These are phyloP conservation scores for Phainopepla nitens DNA, from an alignment of 2,113 vertebrate genomes.

Conservation along the genomic window DNA sequence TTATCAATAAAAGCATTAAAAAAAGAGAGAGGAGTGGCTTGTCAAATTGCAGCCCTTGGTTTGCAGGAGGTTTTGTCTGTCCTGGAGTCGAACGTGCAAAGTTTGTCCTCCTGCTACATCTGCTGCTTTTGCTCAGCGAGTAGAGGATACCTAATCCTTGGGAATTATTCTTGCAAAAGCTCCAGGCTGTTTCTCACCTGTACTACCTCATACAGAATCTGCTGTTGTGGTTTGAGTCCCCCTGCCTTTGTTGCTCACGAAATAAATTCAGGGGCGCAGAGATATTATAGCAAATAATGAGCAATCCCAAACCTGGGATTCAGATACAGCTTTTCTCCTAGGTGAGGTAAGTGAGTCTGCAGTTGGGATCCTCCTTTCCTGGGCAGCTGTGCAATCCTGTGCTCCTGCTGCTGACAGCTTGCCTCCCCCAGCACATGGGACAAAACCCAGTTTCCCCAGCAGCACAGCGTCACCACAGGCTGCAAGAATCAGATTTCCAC, in stretches of 20 bases:
- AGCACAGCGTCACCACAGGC: neutral
- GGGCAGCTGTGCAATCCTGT: neutral
- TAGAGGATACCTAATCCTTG: neutral
- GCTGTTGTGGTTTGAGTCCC: neutral
- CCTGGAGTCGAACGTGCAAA: fast-evolving
- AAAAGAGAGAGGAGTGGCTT: neutral
- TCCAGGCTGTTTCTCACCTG: neutral
- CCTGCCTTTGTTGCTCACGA: neutral
- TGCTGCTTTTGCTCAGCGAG: neutral
- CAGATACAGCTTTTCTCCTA: neutral
- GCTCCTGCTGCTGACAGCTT: neutral
- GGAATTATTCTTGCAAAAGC: neutral
- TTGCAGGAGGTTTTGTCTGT: neutral
- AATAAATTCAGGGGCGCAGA: neutral
- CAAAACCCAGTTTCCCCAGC: neutral
- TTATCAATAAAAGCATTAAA: neutral
- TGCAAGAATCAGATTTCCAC: neutral
- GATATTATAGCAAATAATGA: neutral
- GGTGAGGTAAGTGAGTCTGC: neutral
- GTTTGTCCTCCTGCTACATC: neutral
- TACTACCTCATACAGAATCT: fast-evolving
- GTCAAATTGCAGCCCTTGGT: neutral
- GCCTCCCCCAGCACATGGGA: neutral
- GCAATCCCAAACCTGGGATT: neutral
- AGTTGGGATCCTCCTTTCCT: neutral